Evolutionary conservation across 2,113 vertebrate species (phyloP).

Genomic region (Takifugu flavidus): DNA sequence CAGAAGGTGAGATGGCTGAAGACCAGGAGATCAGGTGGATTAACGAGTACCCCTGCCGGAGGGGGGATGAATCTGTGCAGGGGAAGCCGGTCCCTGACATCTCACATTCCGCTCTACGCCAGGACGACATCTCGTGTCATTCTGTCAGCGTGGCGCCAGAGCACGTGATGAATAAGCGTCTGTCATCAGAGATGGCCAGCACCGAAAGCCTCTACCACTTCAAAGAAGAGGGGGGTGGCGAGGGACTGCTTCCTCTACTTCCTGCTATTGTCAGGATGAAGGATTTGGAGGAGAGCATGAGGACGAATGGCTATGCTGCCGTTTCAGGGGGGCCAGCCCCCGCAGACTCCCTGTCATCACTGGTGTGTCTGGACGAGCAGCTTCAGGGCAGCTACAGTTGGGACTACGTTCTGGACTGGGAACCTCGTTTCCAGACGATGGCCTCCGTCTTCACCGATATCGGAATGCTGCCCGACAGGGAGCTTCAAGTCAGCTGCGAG

Average conservation of each 20-base stretch:
- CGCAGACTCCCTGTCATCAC: constrained; percentile 60
- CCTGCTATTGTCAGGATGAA: constrained; percentile 57
- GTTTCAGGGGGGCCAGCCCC: constrained; percentile 56
- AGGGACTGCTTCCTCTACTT: constrained; percentile 43
- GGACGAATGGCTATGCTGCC: constrained; percentile 58
- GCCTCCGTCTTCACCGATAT: constrained; percentile 88
- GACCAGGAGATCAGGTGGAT: constrained; percentile 90
- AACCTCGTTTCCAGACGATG: constrained; percentile 84
- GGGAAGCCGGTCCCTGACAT: constrained; percentile 51
- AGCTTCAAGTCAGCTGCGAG: constrained; percentile 51
- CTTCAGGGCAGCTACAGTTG: constrained; percentile 65
- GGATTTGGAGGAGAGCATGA: constrained; percentile 59
- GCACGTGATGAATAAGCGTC: constrained; percentile 36
- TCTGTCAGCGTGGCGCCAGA: constrained; percentile 69
- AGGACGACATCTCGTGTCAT: constrained; percentile 77
- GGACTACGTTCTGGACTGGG: constrained; percentile 81
- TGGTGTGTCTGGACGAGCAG: constrained; percentile 62
- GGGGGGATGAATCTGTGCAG: constrained; percentile 51
- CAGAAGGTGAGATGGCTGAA: constrained; percentile 85
- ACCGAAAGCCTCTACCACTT: constrained; percentile 67
- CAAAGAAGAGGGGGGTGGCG: constrained; percentile 70
- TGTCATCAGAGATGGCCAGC: constrained; percentile 55
- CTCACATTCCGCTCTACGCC: constrained; percentile 75
- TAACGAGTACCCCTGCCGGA: constrained; percentile 75
- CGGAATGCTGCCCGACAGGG: constrained; percentile 84